Conservation (phyloP, 2,888 invertebrate genomes). For the Sclerodermus sp. region DNA sequence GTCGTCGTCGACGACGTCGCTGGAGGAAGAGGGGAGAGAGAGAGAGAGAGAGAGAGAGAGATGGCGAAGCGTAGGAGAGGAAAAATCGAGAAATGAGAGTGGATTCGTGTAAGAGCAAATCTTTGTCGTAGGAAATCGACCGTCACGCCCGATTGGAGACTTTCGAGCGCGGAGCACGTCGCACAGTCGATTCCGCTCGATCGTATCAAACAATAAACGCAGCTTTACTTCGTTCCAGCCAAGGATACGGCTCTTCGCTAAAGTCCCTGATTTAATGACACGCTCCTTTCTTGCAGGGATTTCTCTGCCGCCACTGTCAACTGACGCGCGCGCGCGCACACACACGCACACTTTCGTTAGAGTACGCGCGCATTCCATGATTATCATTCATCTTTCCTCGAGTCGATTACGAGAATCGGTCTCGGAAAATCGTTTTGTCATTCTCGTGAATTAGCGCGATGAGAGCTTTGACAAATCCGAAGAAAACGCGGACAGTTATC, state of each 20-base stretch:
- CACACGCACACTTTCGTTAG: too few relatives aligned
- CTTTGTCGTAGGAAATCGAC: constrained; percentile 50
- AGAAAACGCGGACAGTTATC: too few relatives aligned
- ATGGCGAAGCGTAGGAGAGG: constrained; percentile 8
- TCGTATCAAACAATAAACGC: constrained; percentile 37
- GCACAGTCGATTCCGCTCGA: constrained; percentile 33
- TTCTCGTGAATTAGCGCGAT: too few relatives aligned
- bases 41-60: constrained; percentile 11
- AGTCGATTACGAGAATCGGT: too few relatives aligned
- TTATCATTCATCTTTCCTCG: too few relatives aligned
- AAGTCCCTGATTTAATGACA: too few relatives aligned
- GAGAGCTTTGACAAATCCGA: too few relatives aligned
- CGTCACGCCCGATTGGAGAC: constrained; percentile 41
- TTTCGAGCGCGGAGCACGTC: constrained; percentile 33
- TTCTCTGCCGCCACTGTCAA: not conserved
- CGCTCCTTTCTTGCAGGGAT: not conserved
- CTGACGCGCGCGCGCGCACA: not conserved
- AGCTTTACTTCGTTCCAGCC: constrained; percentile 19
- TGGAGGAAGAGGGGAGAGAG: constrained; percentile 10
- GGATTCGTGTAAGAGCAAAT: constrained; percentile 44
- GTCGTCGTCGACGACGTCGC: not conserved
- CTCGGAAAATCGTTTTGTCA: too few relatives aligned
- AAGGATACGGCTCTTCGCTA: constrained; percentile 7
- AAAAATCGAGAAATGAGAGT: constrained; percentile 12
- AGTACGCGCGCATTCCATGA: too few relatives aligned